Base-by-base conservation (phyloP, 2,888 invertebrate species). In the Leucoptera coffeella region DNA sequence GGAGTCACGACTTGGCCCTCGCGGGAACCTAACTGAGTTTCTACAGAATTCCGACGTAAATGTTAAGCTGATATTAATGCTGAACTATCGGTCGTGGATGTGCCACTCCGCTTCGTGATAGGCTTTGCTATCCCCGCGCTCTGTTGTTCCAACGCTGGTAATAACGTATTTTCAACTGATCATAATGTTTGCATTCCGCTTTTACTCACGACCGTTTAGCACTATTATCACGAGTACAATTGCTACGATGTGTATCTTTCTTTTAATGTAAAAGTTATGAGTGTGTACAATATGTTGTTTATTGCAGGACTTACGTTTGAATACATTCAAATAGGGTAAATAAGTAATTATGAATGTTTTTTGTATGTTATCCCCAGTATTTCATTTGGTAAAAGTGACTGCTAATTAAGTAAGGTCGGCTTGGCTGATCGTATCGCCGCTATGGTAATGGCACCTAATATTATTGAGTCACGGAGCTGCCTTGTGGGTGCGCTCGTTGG, bases 1-100 rank as follows among this genome's bases (percentile, higher is more conserved):
- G 53, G 43, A 60, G 64, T 67, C 67, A 69, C 67, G 67, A 69
- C 59, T 52, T 65, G 58, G 65, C 64, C 67, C 56, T 57, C 59
- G 47, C 62, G 56, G 58, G 61, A 61, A 58, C 60, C 50, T 57
- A 51, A 54, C 58, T 54, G 55, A 60, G 52, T 60, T 60, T 62
- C 58, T 58, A 52, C 48, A 55, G 58, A 62, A 65, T 67, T 64
- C 61, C 64, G 47, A 55, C 51, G 55, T 62, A 61, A 65, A 64
- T 56, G 62, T 53, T 56, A 47, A 49, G 53, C 51, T 50, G 56
- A 62, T 60, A 59, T 65, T 62, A 30, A 30, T 32, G 32, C 28
- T n/a, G n/a, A n/a, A n/a, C n/a, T n/a, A n/a, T n/a, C 25, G 14
- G 32, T 28, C 13, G 23, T 23, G 15, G 28, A 30, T 30, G 28